Conservation (phyloP, 2,888 invertebrate genomes). For the Cerceris ruficornis region DNA sequence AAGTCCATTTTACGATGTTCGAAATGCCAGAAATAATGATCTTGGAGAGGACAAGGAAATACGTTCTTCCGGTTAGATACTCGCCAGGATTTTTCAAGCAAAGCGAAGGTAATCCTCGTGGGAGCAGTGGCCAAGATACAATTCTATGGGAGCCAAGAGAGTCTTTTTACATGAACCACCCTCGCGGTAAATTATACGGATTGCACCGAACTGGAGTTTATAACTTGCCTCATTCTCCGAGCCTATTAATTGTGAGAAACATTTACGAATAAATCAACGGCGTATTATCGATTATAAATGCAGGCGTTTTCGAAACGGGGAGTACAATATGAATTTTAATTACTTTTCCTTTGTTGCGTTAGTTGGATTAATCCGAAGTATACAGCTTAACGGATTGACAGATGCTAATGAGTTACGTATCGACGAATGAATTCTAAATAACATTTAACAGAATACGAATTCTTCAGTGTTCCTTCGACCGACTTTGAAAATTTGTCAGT, state of each 20-base stretch:
- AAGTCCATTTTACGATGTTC: neutral
- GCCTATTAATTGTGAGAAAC: neutral
- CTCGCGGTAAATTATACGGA: conserved; percentile 38
- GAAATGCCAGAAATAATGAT: neutral
- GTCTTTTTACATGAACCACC: conserved; percentile 26
- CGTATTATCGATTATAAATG: neutral
- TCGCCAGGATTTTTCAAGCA: conserved; percentile 29
- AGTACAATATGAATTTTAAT: no score
- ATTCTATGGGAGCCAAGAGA: conserved; percentile 39
- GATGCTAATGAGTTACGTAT: no score
- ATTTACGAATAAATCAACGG: neutral
- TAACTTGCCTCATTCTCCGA: conserved; percentile 10
- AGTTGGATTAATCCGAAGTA: no score
- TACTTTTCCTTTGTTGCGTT: no score
- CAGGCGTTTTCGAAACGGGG: no score
- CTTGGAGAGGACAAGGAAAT: conserved; percentile 10
- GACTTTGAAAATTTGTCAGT: no score
- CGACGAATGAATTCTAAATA: no score
- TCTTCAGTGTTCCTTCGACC: no score
- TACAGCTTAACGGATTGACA: no score
- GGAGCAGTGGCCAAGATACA: conserved; percentile 61
- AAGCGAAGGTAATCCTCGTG: conserved; percentile 40
- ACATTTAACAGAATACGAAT: no score
- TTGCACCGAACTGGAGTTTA: conserved; percentile 26
- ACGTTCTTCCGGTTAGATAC: conserved; percentile 31